Percentiles rank a stretch among this genome's conserved stretches.
Conservation (phyloP, 2,888 invertebrate species). For the Euspilapteryx auroguttella region DNA sequence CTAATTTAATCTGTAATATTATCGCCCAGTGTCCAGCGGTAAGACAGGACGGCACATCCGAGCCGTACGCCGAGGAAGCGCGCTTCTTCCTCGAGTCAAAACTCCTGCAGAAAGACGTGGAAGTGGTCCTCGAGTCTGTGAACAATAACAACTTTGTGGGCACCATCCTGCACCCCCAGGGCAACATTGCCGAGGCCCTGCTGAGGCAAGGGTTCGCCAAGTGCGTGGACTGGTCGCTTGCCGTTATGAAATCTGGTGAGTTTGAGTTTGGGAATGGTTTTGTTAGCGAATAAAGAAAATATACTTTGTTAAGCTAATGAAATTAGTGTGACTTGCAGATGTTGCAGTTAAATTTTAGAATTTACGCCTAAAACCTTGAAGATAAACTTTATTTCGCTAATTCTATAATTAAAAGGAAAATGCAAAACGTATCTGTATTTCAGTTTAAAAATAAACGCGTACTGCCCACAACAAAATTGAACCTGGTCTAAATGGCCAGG, state of each 20-base stretch:
- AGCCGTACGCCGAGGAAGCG: conserved; percentile 83
- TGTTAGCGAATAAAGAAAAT: no score
- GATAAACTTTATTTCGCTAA: no score
- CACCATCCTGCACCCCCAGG: conserved; percentile 87
- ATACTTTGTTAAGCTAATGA: not conserved
- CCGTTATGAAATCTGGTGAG: conserved; percentile 47
- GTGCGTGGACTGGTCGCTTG: conserved; percentile 64
- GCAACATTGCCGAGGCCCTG: conserved; percentile 92
- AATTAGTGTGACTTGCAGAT: no score
- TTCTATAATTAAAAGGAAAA: no score
- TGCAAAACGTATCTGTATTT: no score
- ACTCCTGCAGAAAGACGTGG: conserved; percentile 87
- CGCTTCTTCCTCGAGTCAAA: conserved; percentile 91
- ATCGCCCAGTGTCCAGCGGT: conserved; percentile 77
- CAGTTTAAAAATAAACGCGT: no score
- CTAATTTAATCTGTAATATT: no score
- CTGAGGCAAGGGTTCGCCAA: conserved; percentile 89
- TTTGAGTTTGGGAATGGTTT: conserved; percentile 2
- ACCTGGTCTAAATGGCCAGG: no score
- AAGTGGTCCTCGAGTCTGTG: conserved; percentile 87
- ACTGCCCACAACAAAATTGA: no score
- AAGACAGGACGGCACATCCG: conserved; percentile 72
- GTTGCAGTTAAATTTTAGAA: no score
- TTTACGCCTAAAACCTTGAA: no score
- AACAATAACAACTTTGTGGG: conserved; percentile 94